These are phyloP conservation scores for Pollenia amentaria DNA, from an alignment of 2,888 invertebrate genomes.

Conservation along the genomic window DNA sequence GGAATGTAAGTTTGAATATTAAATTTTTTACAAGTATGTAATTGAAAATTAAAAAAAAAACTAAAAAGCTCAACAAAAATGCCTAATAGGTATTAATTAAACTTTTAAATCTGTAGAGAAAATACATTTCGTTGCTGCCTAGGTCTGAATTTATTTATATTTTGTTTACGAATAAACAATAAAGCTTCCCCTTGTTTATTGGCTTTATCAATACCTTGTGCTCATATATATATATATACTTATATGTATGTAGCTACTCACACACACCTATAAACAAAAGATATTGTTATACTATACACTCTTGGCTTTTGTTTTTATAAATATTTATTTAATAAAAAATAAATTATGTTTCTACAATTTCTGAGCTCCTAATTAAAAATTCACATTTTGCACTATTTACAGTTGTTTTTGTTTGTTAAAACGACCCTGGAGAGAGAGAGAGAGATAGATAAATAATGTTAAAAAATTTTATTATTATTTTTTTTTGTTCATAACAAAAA, in stretches of 20 bases:
- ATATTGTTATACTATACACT: not conserved
- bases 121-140: too few relatives aligned
- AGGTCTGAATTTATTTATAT: too few relatives aligned
- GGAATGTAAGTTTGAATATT: too few relatives aligned
- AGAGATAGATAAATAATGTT: not conserved
- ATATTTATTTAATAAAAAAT: not conserved
- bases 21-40: too few relatives aligned
- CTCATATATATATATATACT: not conserved
- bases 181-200: conserved; percentile 4
- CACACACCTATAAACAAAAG: not conserved
- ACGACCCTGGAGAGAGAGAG: conserved; percentile 50
- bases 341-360: not conserved
- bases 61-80: too few relatives aligned
- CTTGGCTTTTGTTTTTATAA: not conserved
- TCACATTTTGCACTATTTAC: conserved; percentile 82
- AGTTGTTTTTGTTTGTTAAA: conserved; percentile 74
- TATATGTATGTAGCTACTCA: not conserved
- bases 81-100: too few relatives aligned
- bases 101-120: too few relatives aligned
- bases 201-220: conserved; percentile 5
- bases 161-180: conserved; percentile 3
- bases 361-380: conserved; percentile 81
- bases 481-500: conserved; percentile 63
- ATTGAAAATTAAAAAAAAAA: too few relatives aligned
- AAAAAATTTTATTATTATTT: conserved; percentile 18